Percentiles rank a stretch among this genome's conserved stretches.
Conservation (phyloP, 2,113 vertebrate genomes). For the Cygnus buccinator region DNA sequence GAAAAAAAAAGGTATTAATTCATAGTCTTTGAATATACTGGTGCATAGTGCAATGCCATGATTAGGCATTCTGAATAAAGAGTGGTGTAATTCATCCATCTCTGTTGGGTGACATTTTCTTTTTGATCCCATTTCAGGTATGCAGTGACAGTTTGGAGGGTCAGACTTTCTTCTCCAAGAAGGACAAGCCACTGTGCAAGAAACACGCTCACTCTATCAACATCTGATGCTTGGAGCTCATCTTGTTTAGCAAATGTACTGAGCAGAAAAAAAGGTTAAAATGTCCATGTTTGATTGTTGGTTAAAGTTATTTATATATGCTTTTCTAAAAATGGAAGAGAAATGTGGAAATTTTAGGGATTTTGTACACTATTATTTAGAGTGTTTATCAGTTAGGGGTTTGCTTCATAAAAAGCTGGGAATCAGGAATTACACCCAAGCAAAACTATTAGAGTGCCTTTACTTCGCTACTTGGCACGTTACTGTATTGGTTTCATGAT, state of each 20-base stretch:
- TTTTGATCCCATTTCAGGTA: slow-evolving; percentile 77
- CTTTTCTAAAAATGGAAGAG: not conserved
- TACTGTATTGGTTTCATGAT: not conserved
- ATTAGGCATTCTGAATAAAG: not conserved
- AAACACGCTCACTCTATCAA: slow-evolving; percentile 92
- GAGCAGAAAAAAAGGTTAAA: slow-evolving; percentile 51
- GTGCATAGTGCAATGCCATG: not conserved
- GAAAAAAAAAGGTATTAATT: not conserved
- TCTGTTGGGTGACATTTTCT: not conserved
- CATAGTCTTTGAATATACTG: not conserved
- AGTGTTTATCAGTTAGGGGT: not conserved
- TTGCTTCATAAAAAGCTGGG: not conserved
- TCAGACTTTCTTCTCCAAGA: slow-evolving; percentile 94
- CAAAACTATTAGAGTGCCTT: not conserved
- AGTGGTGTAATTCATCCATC: not conserved
- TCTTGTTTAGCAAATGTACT: slow-evolving; percentile 36
- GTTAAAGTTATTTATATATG: slow-evolving; percentile 54
- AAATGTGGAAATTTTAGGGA: not conserved
- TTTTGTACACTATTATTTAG: not conserved
- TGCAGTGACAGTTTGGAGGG: slow-evolving; percentile 91
- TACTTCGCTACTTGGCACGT: not conserved
- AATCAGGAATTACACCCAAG: not conserved
- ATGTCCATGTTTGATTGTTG: slow-evolving; percentile 32
- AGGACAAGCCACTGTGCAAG: slow-evolving; percentile 95
- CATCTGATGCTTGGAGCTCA: slow-evolving; percentile 74